Conservation (phyloP, 2,797 vertebrate genomes). For the Platyrinchus mystaceus region DNA sequence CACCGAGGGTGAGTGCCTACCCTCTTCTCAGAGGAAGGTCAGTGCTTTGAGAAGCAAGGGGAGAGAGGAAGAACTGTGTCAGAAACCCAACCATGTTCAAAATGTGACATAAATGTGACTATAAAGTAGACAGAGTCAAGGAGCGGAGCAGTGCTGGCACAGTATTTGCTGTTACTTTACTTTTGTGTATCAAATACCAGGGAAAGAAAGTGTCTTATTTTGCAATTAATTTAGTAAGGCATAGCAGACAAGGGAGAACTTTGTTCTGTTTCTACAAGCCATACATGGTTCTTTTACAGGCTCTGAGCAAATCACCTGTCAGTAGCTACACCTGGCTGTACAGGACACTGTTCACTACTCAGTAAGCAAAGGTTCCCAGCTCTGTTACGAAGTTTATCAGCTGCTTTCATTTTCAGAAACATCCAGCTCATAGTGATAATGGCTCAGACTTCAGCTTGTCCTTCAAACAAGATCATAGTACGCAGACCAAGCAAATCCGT, state of each 20-base stretch:
- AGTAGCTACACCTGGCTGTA: neutral
- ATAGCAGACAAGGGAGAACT: neutral
- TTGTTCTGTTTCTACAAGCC: neutral
- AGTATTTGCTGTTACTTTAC: neutral
- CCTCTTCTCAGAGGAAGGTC: neutral
- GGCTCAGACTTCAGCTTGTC: constrained; percentile 74
- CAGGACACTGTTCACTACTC: neutral
- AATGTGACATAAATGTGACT: neutral
- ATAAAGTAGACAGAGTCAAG: neutral
- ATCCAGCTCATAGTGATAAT: constrained; percentile 60
- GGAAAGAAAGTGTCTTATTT: neutral
- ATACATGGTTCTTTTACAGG: neutral
- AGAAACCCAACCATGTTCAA: neutral
- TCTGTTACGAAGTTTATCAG: neutral
- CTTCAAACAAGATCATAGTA: constrained; percentile 90
- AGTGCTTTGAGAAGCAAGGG: neutral
- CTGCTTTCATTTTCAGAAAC: constrained; percentile 74
- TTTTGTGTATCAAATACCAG: neutral
- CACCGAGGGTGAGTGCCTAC: no score
- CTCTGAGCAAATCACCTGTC: neutral
- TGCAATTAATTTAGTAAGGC: neutral
- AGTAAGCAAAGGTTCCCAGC: neutral
- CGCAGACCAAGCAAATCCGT: constrained; percentile 81
- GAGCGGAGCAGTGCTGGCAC: no score
- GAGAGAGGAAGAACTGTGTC: neutral